Conservation (phyloP, 37 sponge, comb jelly and placozoan species). For the Cladorhizidae sp. region DNA sequence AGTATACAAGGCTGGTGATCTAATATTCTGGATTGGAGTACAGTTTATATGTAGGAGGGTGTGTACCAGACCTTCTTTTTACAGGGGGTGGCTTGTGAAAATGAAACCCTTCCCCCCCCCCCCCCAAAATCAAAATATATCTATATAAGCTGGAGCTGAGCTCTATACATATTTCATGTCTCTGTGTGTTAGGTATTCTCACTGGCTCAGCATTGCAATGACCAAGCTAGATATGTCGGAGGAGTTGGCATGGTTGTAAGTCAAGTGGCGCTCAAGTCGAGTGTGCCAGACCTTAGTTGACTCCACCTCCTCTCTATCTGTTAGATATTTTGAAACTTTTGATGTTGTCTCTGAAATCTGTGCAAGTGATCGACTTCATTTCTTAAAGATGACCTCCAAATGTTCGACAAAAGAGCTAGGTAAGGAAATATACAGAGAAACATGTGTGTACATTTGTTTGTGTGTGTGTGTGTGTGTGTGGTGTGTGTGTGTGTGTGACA, state of each 20-base stretch:
- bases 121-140: too few species aligned
- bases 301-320: not conserved
- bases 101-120: too few species aligned
- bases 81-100: too few species aligned
- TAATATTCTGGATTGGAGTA: too few species aligned
- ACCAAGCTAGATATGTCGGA: constrained; percentile 57
- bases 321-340: constrained; percentile 79
- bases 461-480: not conserved
- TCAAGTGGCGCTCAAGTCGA: not conserved
- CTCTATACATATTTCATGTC: too few species aligned
- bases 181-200: constrained; percentile 26
- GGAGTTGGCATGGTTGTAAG: constrained; percentile 71
- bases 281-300: not conserved
- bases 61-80: too few species aligned
- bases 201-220: constrained; percentile 56
- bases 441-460: not conserved
- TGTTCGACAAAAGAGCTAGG: constrained; percentile 45
- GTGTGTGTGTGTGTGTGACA: not conserved
- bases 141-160: too few species aligned
- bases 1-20: too few species aligned
- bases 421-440: not conserved
- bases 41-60: too few species aligned
- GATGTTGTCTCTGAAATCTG: constrained; percentile 54
- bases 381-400: constrained; percentile 26
- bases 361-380: constrained; percentile 28